Evolutionary conservation across 2,113 vertebrate genomes (phyloP).

Genomic region (Arenaria interpres): DNA sequence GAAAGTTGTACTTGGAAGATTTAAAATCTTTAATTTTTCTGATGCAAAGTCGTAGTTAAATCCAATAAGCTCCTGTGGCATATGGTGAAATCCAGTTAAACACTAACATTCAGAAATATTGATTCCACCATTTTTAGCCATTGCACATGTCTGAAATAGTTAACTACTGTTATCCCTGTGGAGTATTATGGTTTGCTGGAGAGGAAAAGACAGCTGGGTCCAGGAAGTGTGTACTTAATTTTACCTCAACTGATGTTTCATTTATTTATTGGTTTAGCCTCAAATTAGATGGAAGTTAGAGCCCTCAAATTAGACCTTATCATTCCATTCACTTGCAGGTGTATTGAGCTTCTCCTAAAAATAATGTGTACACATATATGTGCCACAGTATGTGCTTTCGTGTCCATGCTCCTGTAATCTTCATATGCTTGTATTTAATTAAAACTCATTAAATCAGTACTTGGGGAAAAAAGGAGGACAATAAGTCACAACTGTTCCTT

Average conservation of each 20-base stretch:
- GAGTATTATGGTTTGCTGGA: background rate
- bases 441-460: background rate
- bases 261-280: slow-evolving; percentile 1
- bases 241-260: background rate
- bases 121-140: background rate
- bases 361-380: background rate
- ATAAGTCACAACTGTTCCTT: background rate
- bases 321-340: background rate
- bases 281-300: background rate
- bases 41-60: slow-evolving; percentile 58
- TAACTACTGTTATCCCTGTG: background rate
- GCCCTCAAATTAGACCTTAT: background rate
- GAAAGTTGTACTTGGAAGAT: slow-evolving; percentile 26
- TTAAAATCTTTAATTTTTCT: slow-evolving; percentile 50
- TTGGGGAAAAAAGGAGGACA: background rate
- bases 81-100: slow-evolving; percentile 49
- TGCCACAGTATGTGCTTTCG: background rate
- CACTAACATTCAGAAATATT: background rate
- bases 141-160: background rate
- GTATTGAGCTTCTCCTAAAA: background rate
- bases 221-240: background rate
- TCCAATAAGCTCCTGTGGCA: background rate
- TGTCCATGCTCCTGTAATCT: background rate
- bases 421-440: background rate
- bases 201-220: background rate